Percentiles rank a stretch among this genome's conserved stretches.
phyloP scores from a whole-genome alignment of 1,140 invertebrate species.

The Coenobita brevimanus region DNA sequence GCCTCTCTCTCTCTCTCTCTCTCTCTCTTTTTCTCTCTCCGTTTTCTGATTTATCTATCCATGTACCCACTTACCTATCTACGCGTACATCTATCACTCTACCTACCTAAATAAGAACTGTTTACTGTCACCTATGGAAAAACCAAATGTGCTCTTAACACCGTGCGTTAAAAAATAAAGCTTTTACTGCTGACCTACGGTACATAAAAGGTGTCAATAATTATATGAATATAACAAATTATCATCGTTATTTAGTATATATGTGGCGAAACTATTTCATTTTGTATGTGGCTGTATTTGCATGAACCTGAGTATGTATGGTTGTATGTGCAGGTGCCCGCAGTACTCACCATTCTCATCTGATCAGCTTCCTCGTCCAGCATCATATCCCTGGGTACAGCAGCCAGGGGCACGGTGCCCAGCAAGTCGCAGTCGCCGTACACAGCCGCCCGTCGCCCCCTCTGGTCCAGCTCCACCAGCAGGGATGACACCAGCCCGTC shows the following conservation, averaged over 20 bases:
- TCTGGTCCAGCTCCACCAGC: neutral
- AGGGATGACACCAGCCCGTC: neutral
- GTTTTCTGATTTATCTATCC: too few relatives aligned
- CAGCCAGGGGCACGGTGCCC: neutral
- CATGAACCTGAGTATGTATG: conserved; percentile 5
- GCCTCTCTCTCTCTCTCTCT: neutral
- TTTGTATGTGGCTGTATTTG: neutral
- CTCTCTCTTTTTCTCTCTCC: neutral
- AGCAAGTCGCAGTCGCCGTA: conserved; percentile 17
- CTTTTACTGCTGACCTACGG: too few relatives aligned
- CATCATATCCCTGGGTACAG: neutral
- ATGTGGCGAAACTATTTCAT: too few relatives aligned
- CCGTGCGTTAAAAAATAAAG: too few relatives aligned
- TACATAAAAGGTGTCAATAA: too few relatives aligned
- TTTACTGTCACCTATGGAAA: too few relatives aligned
- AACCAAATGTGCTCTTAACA: too few relatives aligned
- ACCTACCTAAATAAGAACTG: too few relatives aligned
- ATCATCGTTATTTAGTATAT: too few relatives aligned
- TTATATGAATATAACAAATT: too few relatives aligned
- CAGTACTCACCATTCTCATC: conserved; percentile 4
- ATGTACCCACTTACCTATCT: neutral
- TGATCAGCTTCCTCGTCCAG: neutral
- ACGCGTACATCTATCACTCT: neutral
- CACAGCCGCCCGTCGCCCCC: neutral
- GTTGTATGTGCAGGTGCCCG: neutral